These are phyloP conservation scores for Pygoscelis antarcticus DNA, from an alignment of 2,113 vertebrate species.

Conservation along the genomic window DNA sequence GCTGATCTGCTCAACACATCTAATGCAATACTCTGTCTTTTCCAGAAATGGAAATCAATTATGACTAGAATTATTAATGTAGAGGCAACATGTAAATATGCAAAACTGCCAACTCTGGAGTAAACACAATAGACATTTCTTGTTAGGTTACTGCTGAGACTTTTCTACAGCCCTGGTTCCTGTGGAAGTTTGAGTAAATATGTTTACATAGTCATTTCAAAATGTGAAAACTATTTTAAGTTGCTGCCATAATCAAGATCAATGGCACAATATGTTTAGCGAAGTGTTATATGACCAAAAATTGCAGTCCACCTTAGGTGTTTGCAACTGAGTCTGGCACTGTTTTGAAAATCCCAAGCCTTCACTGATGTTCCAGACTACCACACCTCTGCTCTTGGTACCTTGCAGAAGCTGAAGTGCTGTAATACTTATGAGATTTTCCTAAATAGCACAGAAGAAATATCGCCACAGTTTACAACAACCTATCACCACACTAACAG, in stretches of 20 bases:
- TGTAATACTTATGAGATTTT: not conserved
- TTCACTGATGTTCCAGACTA: not conserved
- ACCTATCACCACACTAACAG: not conserved
- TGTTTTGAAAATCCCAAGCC: not conserved
- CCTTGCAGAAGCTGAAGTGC: not conserved
- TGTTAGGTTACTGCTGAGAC: not conserved
- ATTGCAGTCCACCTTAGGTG: not conserved
- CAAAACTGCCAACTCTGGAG: not conserved
- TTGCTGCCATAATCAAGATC: slow-evolving; percentile 17
- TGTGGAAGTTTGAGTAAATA: not conserved
- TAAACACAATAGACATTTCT: not conserved
- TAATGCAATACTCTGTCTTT: slow-evolving; percentile 7
- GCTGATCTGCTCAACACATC: not conserved
- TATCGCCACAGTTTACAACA: not conserved
- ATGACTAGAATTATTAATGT: not conserved
- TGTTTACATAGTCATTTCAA: slow-evolving; percentile 14
- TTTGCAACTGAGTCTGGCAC: not conserved
- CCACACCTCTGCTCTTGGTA: not conserved
- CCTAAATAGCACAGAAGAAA: not conserved
- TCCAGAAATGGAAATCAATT: not conserved
- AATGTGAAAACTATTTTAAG: slow-evolving; percentile 5
- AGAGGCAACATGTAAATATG: not conserved
- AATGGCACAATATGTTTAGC: not conserved
- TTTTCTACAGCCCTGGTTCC: not conserved
- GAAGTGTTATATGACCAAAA: not conserved